Evolutionary conservation across 2,113 vertebrate genomes (phyloP), one percentile per base, ranked within the genome.

Genomic region (Spea bombifrons): DNA sequence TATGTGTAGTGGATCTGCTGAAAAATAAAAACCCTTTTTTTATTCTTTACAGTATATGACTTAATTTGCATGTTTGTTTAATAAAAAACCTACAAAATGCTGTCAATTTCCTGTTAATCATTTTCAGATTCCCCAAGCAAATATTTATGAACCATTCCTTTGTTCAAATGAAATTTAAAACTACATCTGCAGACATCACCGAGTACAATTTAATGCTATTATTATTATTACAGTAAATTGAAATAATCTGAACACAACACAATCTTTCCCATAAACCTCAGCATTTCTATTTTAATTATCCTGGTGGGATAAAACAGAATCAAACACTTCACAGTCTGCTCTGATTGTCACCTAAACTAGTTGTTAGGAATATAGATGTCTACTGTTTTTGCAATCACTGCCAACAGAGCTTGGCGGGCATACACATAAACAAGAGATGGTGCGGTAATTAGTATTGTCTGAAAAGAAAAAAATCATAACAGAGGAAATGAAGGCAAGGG

Each of bases 321-420:
- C 66, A 76, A 83, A 81, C 78, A 65, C 66, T 83, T 67, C 63
- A 78, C 6, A 69, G 69, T 73, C 72, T 81, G 75, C 55, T 78
- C 80, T 53, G 81, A 84, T 71, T 76, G 13, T 65, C 75, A 30
- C 55, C 66, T 82, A 86, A 66, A 55, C 17, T 66, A 46, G 80
- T 16, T 81, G 47, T 57, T 84, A 77, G 47, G 82, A 83, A 82
- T 83, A 80, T 76, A 85, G 74, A 76, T 85, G 73, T 84, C 8
- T 1, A 7, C 46, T 82, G 10, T 66, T 76, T 82, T 75, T 9
- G 61, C 73, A 88, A 81, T 77, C 0, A 0, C 71, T 83, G 85
- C n/a, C 75, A 69, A 75, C 78, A 83, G 85, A 74, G 61, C 83
- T 10, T 75, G 80, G 30, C 85, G 9, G 5, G 43, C 83, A 48